These are phyloP conservation scores for Zosterops borbonicus DNA, from an alignment of 2,113 vertebrate species.

Conservation along the genomic window DNA sequence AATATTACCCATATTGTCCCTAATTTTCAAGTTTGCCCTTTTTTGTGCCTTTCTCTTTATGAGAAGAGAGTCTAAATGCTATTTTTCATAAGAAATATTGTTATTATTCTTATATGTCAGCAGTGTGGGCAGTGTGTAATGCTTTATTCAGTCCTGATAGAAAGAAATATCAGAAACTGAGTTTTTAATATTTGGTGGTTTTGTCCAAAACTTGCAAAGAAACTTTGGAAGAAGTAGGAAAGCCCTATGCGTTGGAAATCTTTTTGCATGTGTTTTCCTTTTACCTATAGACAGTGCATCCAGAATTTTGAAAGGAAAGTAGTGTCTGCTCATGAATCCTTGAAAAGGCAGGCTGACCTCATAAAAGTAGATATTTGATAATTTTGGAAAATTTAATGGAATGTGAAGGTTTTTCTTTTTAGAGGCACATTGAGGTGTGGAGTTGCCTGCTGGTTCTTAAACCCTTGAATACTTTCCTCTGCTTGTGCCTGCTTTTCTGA, in stretches of 20 bases:
- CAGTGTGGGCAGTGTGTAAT: background rate
- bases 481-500: background rate
- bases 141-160: background rate
- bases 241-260: background rate
- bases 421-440: background rate
- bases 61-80: background rate
- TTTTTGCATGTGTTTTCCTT: background rate
- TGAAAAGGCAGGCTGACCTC: background rate
- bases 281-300: background rate
- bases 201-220: background rate
- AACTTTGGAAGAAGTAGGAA: background rate
- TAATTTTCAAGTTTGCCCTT: background rate
- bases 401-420: background rate
- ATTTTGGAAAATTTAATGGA: background rate
- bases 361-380: background rate
- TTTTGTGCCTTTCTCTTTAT: background rate
- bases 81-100: background rate
- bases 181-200: background rate
- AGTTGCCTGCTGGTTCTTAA: background rate
- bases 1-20: background rate
- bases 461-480: background rate
- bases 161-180: background rate
- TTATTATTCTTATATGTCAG: background rate
- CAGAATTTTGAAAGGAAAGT: background rate
- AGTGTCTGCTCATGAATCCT: background rate